Evolutionary conservation across 2,888 invertebrate genomes (phyloP).

Genomic region (Agonopterix alstromeriana): DNA sequence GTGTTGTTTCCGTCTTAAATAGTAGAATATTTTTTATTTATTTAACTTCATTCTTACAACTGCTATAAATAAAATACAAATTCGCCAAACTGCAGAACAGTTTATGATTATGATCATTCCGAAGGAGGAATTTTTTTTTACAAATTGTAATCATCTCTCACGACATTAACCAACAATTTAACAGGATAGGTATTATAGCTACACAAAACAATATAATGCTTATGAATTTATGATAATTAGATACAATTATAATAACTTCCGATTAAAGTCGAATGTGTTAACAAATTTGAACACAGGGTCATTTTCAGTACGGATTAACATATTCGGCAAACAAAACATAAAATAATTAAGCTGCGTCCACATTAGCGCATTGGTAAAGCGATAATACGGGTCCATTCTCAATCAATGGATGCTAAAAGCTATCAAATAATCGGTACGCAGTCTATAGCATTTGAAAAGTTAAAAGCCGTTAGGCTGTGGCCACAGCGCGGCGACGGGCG

Average conservation of each 20-base stretch:
- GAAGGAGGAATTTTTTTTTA: too few relatives aligned
- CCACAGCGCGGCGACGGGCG: constrained; percentile 45
- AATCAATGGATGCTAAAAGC: constrained; percentile 43
- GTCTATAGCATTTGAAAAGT: constrained; percentile 72
- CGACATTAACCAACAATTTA: too few relatives aligned
- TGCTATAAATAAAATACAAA: too few relatives aligned
- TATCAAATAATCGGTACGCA: constrained; percentile 50
- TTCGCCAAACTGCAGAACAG: too few relatives aligned
- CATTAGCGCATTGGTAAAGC: constrained; percentile 21
- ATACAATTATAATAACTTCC: background rate
- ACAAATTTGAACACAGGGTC: background rate
- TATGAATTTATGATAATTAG: too few relatives aligned
- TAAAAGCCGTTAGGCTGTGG: constrained; percentile 61
- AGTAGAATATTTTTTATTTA: too few relatives aligned
- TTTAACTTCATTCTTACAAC: too few relatives aligned
- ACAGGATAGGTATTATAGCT: too few relatives aligned
- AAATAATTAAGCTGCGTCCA: constrained; percentile 30
- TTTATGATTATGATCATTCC: too few relatives aligned
- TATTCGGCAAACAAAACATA: constrained; percentile 13
- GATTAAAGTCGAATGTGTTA: background rate
- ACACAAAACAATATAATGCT: too few relatives aligned
- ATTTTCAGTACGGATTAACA: constrained; percentile 4
- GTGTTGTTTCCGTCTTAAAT: too few relatives aligned
- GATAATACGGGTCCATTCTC: constrained; percentile 43
- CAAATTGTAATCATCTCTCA: too few relatives aligned